Base-by-base conservation (phyloP, 2,113 vertebrate genomes). In the Pantherophis guttatus region DNA sequence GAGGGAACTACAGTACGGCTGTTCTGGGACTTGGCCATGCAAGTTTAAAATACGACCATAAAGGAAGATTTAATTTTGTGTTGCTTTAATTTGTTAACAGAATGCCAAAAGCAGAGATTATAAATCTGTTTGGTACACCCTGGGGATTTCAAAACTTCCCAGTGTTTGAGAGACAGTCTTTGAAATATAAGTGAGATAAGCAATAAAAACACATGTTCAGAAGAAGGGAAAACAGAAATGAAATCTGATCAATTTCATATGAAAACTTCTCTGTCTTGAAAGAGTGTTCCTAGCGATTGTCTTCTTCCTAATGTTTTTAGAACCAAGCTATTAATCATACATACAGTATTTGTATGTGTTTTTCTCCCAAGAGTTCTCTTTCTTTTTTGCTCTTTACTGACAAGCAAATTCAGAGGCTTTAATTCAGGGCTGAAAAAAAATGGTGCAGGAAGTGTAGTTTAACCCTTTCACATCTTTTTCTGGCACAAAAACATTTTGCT, bases 11-110 rank as follows among this genome's bases (percentile, higher is more conserved):
- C 44, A 48, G 44, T 48, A 4, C 0, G 62, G 39, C 54, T 58
- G 54, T 91, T 17, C 91, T 87, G 54, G 24, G 81, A 91, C 81
- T 52, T 33, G 57, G 9, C 48, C 33, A 26, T 55, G 24, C 53
- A 89, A 54, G 1, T 33, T 88, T 23, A 88, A 88, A 52, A 91
- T 50, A 10, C 58, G 2, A 26, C 39, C 6, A n/a, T 50, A 87
- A 85, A 86, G 75, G 90, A 57, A 44, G 48, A 33, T 87, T 86
- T 59, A 87, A 92, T 92, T 92, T 92, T 87, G 33, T 26, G 15
- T 87, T 87, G 87, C 85, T 92, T 85, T 85, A 24, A 75, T 57
- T 85, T 62, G 55, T 59, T 92, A 59, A 21, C 17, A 33, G 86
- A 59, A 48, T 59, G 39, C 19, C 39, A 91, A 87, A 58, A 85